Base-by-base conservation (phyloP, 2,888 invertebrate species). In the Drosophila picticornis region DNA sequence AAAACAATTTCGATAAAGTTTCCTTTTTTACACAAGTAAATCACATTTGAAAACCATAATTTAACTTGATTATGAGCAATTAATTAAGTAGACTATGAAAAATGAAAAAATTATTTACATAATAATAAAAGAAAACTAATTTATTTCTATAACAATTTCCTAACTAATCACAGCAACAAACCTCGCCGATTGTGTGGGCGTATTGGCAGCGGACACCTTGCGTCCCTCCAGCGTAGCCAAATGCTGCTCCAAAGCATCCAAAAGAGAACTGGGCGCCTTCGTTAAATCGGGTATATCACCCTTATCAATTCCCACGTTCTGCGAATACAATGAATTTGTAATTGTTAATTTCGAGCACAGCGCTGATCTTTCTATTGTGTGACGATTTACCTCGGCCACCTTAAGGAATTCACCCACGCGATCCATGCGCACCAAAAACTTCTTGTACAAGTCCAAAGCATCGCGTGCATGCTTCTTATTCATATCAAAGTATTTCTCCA, bases 401-500 rank as follows among this genome's bases (percentile, higher is more conserved):
- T 99, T 98, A 72, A 99, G 95, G 94, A 99, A 99, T 94, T 99
- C 99, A 72, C 98, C 98, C 72, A 99, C 99, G 94, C 97, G 96
- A 94, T 99, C 99, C 98, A 99, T 99, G 92, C 99, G 96, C 88
- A 98, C 97, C 91, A 99, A 96, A 94, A 99, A 99, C 94, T 98
- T 98, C 94, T 99, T 99, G 94, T 99, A 99, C 92, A 99, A 96
- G 93, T 99, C 99, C 93, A 99, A 95, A 87, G 99, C 99, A 92
- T 99, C 99, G 88, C 98, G 96, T 92, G 98, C 98, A 93, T 99
- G 98, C 94, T 99, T 99, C 94, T 99, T 99, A 94, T 99, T 99
- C 99, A 99, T 99, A 94, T 99, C 99, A 94, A 99, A 99, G 94
- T 98, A 99, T 94, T 99, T 99, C 94, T 99, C 99, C 94, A 99